Evolutionary conservation across 2,797 vertebrate species (phyloP).

Genomic region (Picus viridis): DNA sequence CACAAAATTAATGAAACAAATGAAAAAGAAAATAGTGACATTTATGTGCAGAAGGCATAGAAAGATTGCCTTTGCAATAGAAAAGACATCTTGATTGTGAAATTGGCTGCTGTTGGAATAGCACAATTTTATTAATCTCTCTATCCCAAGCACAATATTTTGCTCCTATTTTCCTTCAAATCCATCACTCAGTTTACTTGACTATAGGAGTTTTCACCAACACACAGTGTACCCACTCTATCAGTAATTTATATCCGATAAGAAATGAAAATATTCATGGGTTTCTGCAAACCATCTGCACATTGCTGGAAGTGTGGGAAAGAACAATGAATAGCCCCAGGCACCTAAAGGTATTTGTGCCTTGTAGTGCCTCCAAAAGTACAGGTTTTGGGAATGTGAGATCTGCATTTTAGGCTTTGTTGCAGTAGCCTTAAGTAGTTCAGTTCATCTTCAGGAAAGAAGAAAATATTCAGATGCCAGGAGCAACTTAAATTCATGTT

Average conservation of each 20-base stretch:
- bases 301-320: neutral
- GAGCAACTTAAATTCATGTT: neutral
- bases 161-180: slow-evolving; percentile 45
- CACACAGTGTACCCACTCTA: slow-evolving; percentile 8
- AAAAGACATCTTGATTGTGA: slow-evolving; percentile 66
- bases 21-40: slow-evolving; percentile 45
- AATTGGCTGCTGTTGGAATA: slow-evolving; percentile 46
- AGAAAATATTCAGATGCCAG: neutral
- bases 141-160: slow-evolving; percentile 48
- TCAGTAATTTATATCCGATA: slow-evolving; percentile 62
- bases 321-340: slow-evolving; percentile 12
- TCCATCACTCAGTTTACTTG: slow-evolving; percentile 13
- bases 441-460: neutral
- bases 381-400: neutral
- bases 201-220: slow-evolving; percentile 8
- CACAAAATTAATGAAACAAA: slow-evolving; percentile 65
- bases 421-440: neutral
- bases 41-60: slow-evolving; percentile 50
- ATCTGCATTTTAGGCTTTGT: neutral
- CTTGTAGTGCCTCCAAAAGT: slow-evolving; percentile 11
- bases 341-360: neutral
- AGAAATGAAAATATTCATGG: slow-evolving; percentile 64
- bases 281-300: slow-evolving; percentile 10
- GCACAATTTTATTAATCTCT: slow-evolving; percentile 53
- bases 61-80: slow-evolving; percentile 45